These are phyloP conservation scores for Elaeidobius kamerunicus DNA, from an alignment of 2,888 invertebrate species.

Conservation along the genomic window DNA sequence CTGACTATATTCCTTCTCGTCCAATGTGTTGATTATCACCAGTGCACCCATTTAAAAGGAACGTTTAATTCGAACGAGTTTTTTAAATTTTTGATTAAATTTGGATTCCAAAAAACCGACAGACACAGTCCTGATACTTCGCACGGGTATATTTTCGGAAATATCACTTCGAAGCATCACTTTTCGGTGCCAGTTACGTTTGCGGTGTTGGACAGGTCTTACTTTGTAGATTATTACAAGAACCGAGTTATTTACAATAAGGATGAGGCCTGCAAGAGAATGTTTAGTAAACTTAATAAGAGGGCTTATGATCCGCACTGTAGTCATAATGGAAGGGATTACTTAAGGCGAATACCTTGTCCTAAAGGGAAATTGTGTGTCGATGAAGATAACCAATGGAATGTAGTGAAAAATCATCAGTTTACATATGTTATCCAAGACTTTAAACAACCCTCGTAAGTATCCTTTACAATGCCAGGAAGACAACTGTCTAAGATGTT, in stretches of 20 bases:
- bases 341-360: constrained; percentile 85
- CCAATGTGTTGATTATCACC: constrained; percentile 31
- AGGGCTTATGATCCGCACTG: constrained; percentile 85
- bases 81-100: constrained; percentile 90
- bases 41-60: constrained; percentile 59
- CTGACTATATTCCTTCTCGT: constrained; percentile 33
- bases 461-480: too few species aligned
- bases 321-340: constrained; percentile 72
- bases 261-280: constrained; percentile 73
- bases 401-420: constrained; percentile 85
- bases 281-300: constrained; percentile 81
- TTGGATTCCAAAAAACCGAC: constrained; percentile 96
- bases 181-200: constrained; percentile 72
- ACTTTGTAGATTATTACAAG: constrained; percentile 87
- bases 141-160: constrained; percentile 95
- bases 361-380: constrained; percentile 68
- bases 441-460: constrained; percentile 82
- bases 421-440: constrained; percentile 93
- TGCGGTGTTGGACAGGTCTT: constrained; percentile 85
- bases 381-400: constrained; percentile 82
- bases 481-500: too few species aligned
- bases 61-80: constrained; percentile 68
- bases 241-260: constrained; percentile 66
- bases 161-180: constrained; percentile 72
- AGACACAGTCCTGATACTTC: constrained; percentile 79